Conservation (phyloP, 2,113 vertebrate species). For the Anarrhichthys ocellatus region DNA sequence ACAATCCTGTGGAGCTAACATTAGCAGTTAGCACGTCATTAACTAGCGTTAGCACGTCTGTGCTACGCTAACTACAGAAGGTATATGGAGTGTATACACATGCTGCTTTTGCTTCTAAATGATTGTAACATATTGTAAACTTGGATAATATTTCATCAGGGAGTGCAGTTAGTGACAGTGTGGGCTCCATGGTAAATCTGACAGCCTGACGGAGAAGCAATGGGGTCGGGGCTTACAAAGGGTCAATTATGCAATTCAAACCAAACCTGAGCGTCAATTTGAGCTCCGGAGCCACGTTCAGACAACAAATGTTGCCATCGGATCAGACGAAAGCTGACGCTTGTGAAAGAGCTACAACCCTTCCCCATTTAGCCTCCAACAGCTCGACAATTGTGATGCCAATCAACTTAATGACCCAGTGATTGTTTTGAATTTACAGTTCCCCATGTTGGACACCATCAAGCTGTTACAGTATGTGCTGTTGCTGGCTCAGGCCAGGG, state of each 20-base stretch:
- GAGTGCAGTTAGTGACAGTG: neutral
- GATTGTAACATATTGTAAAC: neutral
- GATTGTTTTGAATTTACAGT: conserved; percentile 89
- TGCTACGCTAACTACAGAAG: neutral
- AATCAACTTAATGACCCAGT: conserved; percentile 91
- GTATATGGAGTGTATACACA: neutral
- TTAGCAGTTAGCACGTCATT: neutral
- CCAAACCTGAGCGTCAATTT: conserved; percentile 4
- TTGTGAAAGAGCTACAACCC: conserved; percentile 86
- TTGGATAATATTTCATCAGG: neutral
- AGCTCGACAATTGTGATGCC: conserved; percentile 90
- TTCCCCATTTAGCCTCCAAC: conserved; percentile 84
- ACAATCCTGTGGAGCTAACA: neutral
- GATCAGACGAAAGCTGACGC: conserved; percentile 87
- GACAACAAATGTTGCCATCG: conserved; percentile 81
- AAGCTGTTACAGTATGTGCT: conserved; percentile 88
- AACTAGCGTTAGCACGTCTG: neutral
- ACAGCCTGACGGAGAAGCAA: neutral
- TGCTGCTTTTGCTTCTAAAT: neutral
- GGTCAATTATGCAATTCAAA: neutral
- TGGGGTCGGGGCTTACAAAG: neutral
- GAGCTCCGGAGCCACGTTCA: conserved; percentile 28
- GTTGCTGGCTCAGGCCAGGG: conserved; percentile 82
- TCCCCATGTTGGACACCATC: conserved; percentile 90
- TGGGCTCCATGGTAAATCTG: neutral